Conservation (phyloP, 1,140 invertebrate species). For the Caenorhabditis inopinata region DNA sequence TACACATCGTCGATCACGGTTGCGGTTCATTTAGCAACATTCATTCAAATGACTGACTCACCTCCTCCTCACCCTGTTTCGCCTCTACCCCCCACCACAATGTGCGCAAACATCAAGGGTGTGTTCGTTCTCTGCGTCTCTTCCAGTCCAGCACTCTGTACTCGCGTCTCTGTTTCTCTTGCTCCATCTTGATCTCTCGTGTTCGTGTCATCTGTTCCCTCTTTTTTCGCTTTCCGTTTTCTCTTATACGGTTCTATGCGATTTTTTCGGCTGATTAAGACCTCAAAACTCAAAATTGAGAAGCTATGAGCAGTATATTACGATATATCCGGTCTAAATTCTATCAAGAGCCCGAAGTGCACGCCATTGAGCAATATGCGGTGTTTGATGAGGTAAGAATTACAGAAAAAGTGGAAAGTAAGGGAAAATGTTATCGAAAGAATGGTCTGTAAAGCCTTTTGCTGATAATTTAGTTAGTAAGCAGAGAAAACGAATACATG, state of each 20-base stretch:
- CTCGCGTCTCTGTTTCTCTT: neutral
- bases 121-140: neutral
- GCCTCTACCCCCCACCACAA: neutral
- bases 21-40: conserved; percentile 9
- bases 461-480: too few relatives aligned
- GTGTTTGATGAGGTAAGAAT: neutral
- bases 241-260: neutral
- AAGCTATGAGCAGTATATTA: neutral
- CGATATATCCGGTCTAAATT: conserved; percentile 5
- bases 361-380: neutral
- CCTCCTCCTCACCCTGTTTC: neutral
- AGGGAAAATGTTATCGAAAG: too few relatives aligned
- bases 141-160: neutral
- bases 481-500: too few relatives aligned
- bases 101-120: neutral
- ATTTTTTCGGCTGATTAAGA: neutral
- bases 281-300: neutral
- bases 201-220: neutral
- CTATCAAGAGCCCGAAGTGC: neutral
- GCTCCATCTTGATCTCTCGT: neutral
- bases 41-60: conserved; percentile 21
- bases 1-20: neutral
- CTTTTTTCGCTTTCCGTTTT: neutral
- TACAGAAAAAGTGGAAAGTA: too few relatives aligned
- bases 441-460: too few relatives aligned